phyloP scores from a whole-genome alignment of 2,888 invertebrate genomes.

The Ptilodon capucinus region DNA sequence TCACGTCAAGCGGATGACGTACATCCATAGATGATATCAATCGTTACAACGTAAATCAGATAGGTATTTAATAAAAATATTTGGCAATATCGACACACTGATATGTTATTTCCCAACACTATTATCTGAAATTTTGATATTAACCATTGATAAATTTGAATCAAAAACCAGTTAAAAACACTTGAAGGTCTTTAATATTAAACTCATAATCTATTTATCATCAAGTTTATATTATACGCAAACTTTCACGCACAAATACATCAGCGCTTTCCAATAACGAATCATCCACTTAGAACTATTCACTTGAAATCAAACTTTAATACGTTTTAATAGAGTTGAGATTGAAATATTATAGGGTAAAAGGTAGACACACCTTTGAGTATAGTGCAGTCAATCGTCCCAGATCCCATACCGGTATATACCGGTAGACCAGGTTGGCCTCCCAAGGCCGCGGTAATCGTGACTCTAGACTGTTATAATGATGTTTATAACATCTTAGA shows the following conservation, averaged over 20 bases:
- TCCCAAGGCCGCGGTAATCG: constrained; percentile 55
- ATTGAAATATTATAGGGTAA: background rate
- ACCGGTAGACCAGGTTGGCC: constrained; percentile 36
- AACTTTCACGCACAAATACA: background rate
- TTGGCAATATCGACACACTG: too few relatives aligned
- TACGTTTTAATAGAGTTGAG: background rate
- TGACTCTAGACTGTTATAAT: constrained; percentile 19
- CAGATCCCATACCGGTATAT: constrained; percentile 32
- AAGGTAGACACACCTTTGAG: constrained; percentile 3
- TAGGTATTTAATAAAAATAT: too few relatives aligned
- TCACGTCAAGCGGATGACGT: too few relatives aligned
- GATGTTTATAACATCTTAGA: background rate
- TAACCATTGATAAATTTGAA: too few relatives aligned
- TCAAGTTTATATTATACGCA: background rate
- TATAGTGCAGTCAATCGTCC: background rate
- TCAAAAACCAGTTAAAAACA: too few relatives aligned
- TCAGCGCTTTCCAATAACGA: background rate
- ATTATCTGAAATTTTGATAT: too few relatives aligned
- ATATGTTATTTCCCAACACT: too few relatives aligned
- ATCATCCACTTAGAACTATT: background rate
- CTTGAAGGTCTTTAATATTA: too few relatives aligned
- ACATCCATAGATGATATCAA: too few relatives aligned
- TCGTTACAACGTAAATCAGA: too few relatives aligned
- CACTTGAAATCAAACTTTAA: background rate
- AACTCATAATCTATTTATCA: too few relatives aligned